Base-by-base conservation (phyloP, 2,888 invertebrate genomes). In the Meteorus colon region DNA sequence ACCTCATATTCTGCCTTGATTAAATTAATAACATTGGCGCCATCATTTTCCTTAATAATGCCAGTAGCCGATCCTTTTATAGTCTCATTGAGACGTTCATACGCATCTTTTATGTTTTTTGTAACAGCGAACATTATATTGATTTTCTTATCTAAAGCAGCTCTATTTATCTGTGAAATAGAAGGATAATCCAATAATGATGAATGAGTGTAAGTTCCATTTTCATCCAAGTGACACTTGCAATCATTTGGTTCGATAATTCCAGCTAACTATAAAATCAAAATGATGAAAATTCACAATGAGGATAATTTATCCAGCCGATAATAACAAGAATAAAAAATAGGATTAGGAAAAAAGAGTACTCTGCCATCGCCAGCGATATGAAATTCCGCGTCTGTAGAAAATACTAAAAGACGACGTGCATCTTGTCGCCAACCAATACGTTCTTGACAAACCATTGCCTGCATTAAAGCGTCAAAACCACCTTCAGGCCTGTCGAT, bases 381-480 rank as follows among this genome's bases (percentile, higher is more conserved):
- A 87, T 97, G 97, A 84, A 94, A 96, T 3, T 92, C 90, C 1
- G 93, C 95, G 87, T 96, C 95, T 0, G 96, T 95, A 0, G 96
- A 93, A 81, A 95, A 93, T 0, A 97, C 92, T 59, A 97, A 87
- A 81, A 97, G 92, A 88, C 94, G 94, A 76, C 95, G 91, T 0
- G 95, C 95, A 71, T 93, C 91, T 0, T 91, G 88, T 81, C 97
- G 91, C 97, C 97, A 97, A 16, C 94, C 95, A 82, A 96, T 94
- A 81, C 92, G 89, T 16, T 93, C 83, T 80, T 92, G 90, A 83
- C 95, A 95, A 5, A 93, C 94, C 77, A 97, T 94, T 0, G 93
- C 95, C 90, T 97, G 97, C 91, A 97, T 95, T 34, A 97, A 91
- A 4, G 96, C 97, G 87, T 97, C 97, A 68, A 97, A 92, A 0